Percentiles rank a stretch among this genome's conserved stretches.
Conservation (phyloP, 2,113 vertebrate species). For the Petromus typicus region DNA sequence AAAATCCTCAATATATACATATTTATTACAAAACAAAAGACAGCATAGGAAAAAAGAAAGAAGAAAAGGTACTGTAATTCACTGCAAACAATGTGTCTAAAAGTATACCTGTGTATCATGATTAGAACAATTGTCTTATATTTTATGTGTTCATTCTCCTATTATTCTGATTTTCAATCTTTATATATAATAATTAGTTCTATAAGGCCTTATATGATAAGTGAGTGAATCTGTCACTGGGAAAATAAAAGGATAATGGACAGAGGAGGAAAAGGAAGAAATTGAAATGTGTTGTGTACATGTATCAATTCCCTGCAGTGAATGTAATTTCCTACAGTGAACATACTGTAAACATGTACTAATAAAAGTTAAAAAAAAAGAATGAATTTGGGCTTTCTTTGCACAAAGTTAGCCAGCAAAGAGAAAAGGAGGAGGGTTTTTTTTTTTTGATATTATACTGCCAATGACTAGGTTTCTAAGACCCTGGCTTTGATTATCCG, state of each 20-base stretch:
- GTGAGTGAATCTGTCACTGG: too few relatives aligned
- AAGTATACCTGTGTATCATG: neutral
- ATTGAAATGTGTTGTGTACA: too few relatives aligned
- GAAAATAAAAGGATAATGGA: too few relatives aligned
- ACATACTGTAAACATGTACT: too few relatives aligned
- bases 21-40: neutral
- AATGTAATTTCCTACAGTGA: too few relatives aligned
- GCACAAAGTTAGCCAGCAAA: neutral
- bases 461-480: too few relatives aligned
- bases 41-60: neutral
- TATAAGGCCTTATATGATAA: too few relatives aligned
- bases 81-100: neutral
- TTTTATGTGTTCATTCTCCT: neutral
- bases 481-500: neutral
- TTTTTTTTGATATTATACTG: neutral
- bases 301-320: too few relatives aligned
- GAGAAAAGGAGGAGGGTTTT: neutral
- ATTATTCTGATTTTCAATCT: neutral
- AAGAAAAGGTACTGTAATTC: neutral
- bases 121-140: neutral
- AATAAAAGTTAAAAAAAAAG: neutral
- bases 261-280: too few relatives aligned
- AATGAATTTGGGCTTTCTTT: neutral
- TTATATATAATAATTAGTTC: too few relatives aligned
- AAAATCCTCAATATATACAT: neutral